phyloP scores from a whole-genome alignment of 1,140 invertebrate genomes.

The Triops cancriformis region DNA sequence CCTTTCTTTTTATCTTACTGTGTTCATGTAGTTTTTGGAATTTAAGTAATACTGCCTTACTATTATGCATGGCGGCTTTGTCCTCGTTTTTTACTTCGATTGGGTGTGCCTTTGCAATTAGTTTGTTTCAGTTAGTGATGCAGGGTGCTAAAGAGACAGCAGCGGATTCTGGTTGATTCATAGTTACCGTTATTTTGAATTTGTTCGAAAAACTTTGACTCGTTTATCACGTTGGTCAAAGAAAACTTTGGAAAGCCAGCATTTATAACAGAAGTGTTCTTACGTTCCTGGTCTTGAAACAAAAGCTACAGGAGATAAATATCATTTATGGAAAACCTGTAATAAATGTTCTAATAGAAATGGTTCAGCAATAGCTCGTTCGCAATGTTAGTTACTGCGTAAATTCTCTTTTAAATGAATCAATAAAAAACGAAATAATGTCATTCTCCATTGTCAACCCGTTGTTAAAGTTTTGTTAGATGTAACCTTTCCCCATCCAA shows the following conservation, averaged over 20 bases:
- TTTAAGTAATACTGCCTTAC: neutral
- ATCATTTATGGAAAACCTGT: neutral
- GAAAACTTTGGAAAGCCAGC: neutral
- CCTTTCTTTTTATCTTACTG: neutral
- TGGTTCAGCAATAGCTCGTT: neutral
- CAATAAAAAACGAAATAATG: neutral
- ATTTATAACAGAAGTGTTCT: neutral
- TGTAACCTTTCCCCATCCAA: neutral
- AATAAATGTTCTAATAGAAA: neutral
- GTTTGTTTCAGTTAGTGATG: neutral
- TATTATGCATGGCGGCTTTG: conserved; percentile 13
- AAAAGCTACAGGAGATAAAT: neutral
- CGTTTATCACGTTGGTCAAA: neutral
- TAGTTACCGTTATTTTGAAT: neutral
- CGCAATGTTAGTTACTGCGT: neutral
- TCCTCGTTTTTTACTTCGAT: conserved; percentile 10
- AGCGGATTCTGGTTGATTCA: neutral
- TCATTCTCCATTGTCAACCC: neutral
- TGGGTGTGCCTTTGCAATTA: conserved; percentile 6
- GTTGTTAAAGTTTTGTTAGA: neutral
- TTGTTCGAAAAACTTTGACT: neutral
- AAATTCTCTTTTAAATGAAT: neutral
- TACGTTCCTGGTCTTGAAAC: neutral
- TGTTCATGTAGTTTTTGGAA: neutral
- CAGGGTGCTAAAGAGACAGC: neutral